These are phyloP conservation scores for Macrosoma leucophasiata DNA, from an alignment of 2,888 invertebrate species.

Conservation along the genomic window DNA sequence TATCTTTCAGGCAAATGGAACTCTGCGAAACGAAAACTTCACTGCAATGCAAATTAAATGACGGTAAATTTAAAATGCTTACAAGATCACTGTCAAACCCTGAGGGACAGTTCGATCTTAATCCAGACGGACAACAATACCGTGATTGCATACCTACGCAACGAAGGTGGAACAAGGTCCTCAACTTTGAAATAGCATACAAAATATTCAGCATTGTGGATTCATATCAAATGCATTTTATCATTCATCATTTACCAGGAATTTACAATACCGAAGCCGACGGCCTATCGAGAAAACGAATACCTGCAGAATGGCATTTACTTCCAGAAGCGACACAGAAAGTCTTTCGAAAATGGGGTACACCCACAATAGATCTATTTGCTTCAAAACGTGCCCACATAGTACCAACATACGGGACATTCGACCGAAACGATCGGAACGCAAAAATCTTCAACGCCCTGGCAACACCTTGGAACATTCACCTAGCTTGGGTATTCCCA, in stretches of 20 bases:
- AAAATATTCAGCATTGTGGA: slow-evolving; percentile 1
- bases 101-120: background rate
- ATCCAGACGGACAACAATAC: slow-evolving; percentile 7
- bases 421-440: slow-evolving; percentile 7
- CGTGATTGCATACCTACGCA: background rate
- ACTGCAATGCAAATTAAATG: slow-evolving; percentile 2
- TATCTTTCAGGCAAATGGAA: no score
- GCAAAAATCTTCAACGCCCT: slow-evolving; percentile 12
- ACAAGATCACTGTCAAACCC: background rate
- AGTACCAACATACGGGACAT: slow-evolving; percentile 9
- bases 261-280: no score
- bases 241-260: slow-evolving; percentile 1
- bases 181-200: no score
- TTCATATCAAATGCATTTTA: background rate
- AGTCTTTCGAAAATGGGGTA: slow-evolving; percentile 8
- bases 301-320: slow-evolving; percentile 12
- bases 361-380: slow-evolving; percentile 16
- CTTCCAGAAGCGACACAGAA: slow-evolving; percentile 5
- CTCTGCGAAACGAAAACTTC: no score
- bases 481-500: slow-evolving; percentile 24
- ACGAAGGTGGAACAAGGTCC: slow-evolving; percentile 4
- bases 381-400: slow-evolving; percentile 23
- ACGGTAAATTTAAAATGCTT: slow-evolving; percentile 5
- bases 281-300: background rate
- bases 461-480: slow-evolving; percentile 11